Evolutionary conservation across 2,888 invertebrate species (phyloP).

Genomic region (Phyllotreta striolata): DNA sequence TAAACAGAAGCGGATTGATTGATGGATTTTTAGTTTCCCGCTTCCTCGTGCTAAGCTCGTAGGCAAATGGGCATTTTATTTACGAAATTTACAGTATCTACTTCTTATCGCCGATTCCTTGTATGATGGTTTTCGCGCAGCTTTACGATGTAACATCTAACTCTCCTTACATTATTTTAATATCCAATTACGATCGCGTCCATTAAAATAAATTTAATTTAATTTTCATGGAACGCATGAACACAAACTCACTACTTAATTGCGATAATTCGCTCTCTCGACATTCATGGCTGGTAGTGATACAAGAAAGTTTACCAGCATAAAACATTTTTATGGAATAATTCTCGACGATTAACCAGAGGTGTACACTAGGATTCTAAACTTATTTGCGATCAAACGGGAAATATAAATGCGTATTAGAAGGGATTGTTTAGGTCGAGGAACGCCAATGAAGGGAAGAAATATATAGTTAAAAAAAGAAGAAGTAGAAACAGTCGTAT

Average conservation of each 20-base stretch:
- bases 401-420: no score
- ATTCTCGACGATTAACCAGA: constrained; percentile 29
- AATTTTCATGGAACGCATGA: constrained; percentile 20
- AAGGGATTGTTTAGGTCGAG: neutral
- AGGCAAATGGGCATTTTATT: no score
- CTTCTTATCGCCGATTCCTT: no score
- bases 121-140: neutral
- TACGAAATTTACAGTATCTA: no score
- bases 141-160: constrained; percentile 1
- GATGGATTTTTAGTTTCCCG: constrained; percentile 17
- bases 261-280: constrained; percentile 34
- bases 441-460: constrained; percentile 26
- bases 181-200: constrained; percentile 16
- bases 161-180: constrained; percentile 13
- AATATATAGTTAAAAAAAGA: constrained; percentile 5
- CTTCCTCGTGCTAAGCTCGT: no score
- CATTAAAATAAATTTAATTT: constrained; percentile 20
- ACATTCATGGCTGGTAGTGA: constrained; percentile 39
- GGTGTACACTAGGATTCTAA: neutral
- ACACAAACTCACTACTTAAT: constrained; percentile 35
- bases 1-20: constrained; percentile 25
- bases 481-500: constrained; percentile 40
- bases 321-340: constrained; percentile 42
- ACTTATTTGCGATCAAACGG: neutral
- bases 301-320: constrained; percentile 39